Evolutionary conservation across 2,888 invertebrate genomes (phyloP).

Genomic region (Gortyna flavago): DNA sequence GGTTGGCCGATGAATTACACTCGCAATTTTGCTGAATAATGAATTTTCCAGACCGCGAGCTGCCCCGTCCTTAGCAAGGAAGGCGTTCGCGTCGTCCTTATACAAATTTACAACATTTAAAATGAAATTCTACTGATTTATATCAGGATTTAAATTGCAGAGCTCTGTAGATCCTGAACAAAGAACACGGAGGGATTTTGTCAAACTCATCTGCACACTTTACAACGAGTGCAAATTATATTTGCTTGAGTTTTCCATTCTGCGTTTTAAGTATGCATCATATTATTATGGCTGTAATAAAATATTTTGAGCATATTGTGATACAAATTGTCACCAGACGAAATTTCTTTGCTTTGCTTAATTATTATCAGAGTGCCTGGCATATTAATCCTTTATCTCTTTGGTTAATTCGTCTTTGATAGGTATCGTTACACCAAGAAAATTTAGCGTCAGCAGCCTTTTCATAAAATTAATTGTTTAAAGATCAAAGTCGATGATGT

Average conservation of each 20-base stretch:
- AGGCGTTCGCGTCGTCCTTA: conserved; percentile 65
- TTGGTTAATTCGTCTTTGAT: conserved; percentile 33
- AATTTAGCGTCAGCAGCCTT: conserved; percentile 47
- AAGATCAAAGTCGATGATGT: conserved; percentile 67
- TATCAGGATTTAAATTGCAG: conserved; percentile 59
- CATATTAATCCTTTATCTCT: conserved; percentile 10
- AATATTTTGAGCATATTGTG: conserved; percentile 4
- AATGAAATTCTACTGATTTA: conserved; percentile 67
- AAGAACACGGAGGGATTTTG: conserved; percentile 59
- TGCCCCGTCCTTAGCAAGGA: conserved; percentile 65
- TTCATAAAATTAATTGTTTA: conserved; percentile 61
- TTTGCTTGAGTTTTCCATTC: conserved; percentile 33
- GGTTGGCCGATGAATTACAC: conserved; percentile 73
- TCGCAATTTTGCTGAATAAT: conserved; percentile 79
- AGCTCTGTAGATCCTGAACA: conserved; percentile 57
- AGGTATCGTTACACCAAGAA: conserved; percentile 31
- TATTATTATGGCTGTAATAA: conserved; percentile 15
- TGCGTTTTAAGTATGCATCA: conserved; percentile 17
- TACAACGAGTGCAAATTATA: conserved; percentile 46
- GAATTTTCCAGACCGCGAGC: conserved; percentile 71
- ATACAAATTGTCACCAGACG: neutral
- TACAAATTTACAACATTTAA: conserved; percentile 69
- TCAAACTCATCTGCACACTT: conserved; percentile 55
- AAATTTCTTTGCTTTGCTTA: neutral
- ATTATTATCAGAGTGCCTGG: neutral